phyloP scores from a whole-genome alignment of 2,888 invertebrate species.

The Pristionchus maxplancki region DNA sequence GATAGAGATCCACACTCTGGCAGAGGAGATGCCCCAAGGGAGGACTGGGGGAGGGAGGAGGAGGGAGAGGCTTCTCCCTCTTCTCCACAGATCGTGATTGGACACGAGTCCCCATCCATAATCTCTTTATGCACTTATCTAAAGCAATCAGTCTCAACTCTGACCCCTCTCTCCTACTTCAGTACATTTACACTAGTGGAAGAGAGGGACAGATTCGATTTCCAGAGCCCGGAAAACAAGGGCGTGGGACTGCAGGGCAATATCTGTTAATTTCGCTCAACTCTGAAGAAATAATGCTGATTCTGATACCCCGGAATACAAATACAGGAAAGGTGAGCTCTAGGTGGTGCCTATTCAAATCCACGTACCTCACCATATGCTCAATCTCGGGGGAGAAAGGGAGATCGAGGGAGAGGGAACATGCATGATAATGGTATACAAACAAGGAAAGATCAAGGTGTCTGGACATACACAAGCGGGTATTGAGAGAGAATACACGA shows the following conservation, averaged over 20 bases:
- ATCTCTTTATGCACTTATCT: constrained; percentile 53
- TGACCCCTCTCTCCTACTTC: background rate
- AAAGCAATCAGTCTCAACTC: constrained; percentile 51
- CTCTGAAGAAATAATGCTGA: background rate
- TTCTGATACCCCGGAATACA: background rate
- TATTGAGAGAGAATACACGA: background rate
- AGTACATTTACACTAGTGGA: constrained; percentile 21
- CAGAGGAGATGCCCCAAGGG: background rate
- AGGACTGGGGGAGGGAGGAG: background rate
- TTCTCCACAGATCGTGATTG: constrained; percentile 50
- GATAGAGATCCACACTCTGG: background rate
- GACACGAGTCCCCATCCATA: constrained; percentile 41
- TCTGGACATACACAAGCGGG: constrained; percentile 5
- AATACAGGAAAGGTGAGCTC: background rate
- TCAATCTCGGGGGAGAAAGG: constrained; percentile 7
- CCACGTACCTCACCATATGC: constrained; percentile 33
- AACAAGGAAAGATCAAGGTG: constrained; percentile 50
- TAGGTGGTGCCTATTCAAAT: background rate
- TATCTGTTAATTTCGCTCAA: too few species aligned
- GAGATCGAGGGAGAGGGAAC: constrained; percentile 17
- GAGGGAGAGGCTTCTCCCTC: constrained; percentile 4
- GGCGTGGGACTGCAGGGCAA: background rate
- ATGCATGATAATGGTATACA: constrained; percentile 51
- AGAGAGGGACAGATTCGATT: background rate
- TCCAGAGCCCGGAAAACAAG: background rate